These are phyloP conservation scores for Amaurobius ferox DNA, from an alignment of 2,888 invertebrate species.

Conservation along the genomic window DNA sequence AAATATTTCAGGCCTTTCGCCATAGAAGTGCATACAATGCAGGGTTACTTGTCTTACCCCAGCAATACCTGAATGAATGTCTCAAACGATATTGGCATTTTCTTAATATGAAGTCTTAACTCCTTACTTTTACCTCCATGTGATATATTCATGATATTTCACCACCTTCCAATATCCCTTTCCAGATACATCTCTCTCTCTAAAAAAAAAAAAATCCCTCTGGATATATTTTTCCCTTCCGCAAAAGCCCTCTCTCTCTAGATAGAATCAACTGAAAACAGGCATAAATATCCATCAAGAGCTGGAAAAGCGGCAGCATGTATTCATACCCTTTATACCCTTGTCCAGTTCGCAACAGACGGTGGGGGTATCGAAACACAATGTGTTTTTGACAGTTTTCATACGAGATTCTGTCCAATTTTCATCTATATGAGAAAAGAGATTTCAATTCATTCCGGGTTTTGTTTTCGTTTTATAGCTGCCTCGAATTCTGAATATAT, in stretches of 20 bases:
- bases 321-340: conserved; percentile 67
- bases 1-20: no score
- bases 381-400: conserved; percentile 42
- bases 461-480: no score
- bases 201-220: not conserved
- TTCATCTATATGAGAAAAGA: conserved; percentile 21
- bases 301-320: conserved; percentile 54
- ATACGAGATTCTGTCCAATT: conserved; percentile 49
- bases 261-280: conserved; percentile 31
- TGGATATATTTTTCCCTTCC: not conserved
- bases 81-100: no score
- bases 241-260: not conserved
- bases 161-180: not conserved
- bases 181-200: not conserved
- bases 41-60: no score
- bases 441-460: not conserved
- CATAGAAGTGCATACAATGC: no score
- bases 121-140: no score
- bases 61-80: no score
- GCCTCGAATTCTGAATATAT: no score
- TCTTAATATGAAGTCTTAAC: no score
- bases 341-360: conserved; percentile 60
- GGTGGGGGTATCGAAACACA: conserved; percentile 35
- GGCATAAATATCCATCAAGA: conserved; percentile 66
- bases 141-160: not conserved